Evolutionary conservation across 1,140 invertebrate genomes (phyloP).

Genomic region (Eriocheir sinensis): DNA sequence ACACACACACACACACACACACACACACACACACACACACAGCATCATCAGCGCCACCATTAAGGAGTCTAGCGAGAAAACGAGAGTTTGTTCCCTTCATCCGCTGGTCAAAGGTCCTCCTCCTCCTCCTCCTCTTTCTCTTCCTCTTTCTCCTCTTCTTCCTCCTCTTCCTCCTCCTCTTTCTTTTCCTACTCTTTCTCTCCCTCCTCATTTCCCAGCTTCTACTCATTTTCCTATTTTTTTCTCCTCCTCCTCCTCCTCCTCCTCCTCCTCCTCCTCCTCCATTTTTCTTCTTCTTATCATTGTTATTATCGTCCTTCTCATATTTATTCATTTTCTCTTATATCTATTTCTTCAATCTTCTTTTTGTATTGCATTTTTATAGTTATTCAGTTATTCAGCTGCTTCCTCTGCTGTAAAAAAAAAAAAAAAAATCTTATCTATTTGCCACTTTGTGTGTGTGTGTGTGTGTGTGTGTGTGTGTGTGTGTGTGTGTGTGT

Average conservation of each 20-base stretch:
- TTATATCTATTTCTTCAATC: not conserved
- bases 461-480: not conserved
- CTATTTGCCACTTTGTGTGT: not conserved
- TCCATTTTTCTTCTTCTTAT: no score
- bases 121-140: not conserved
- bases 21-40: slow-evolving; percentile 15
- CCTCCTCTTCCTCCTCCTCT: not conserved
- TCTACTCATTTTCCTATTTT: not conserved
- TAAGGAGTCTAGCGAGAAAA: slow-evolving; percentile 50
- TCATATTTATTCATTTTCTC: not conserved
- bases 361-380: not conserved
- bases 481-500: not conserved
- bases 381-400: not conserved
- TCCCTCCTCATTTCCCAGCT: not conserved
- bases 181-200: not conserved
- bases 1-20: not conserved
- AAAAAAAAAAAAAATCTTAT: no score
- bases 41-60: slow-evolving; percentile 38
- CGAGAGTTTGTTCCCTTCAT: not conserved
- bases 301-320: no score
- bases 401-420: not conserved
- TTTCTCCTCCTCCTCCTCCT: not conserved
- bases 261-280: no score
- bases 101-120: slow-evolving; percentile 29
- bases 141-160: not conserved